phyloP scores from a whole-genome alignment of 2,888 invertebrate species.

The Trissoscelio sp. region DNA sequence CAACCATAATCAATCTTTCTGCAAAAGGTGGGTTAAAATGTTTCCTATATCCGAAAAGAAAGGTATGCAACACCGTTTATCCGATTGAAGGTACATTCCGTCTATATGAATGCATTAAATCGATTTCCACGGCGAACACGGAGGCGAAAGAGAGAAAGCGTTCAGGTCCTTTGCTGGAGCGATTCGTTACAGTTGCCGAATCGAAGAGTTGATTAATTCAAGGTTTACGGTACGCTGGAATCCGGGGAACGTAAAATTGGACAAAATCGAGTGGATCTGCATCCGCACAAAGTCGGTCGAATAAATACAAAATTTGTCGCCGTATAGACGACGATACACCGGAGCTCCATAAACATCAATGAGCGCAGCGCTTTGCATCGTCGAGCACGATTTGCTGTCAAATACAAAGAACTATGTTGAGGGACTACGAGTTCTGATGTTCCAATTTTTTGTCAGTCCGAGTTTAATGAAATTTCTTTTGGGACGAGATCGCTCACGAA shows the following conservation, averaged over 20 bases:
- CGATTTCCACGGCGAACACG: constrained; percentile 29
- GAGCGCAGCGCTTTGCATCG: constrained; percentile 37
- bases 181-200: constrained; percentile 55
- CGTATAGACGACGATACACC: constrained; percentile 17
- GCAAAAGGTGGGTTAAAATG: constrained; percentile 23
- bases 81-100: constrained; percentile 30
- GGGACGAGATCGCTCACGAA: neutral
- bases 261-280: constrained; percentile 41
- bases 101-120: constrained; percentile 51
- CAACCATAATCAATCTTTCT: neutral
- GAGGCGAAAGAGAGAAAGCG: constrained; percentile 24
- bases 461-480: constrained; percentile 41
- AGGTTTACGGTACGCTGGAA: constrained; percentile 57
- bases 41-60: constrained; percentile 23
- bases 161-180: constrained; percentile 39
- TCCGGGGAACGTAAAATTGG: constrained; percentile 47
- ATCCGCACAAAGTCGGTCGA: constrained; percentile 43
- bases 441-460: constrained; percentile 33
- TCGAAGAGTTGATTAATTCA: constrained; percentile 63
- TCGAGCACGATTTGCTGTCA: constrained; percentile 32
- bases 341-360: constrained; percentile 52
- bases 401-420: constrained; percentile 49
- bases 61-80: constrained; percentile 28
- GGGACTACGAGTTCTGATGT: constrained; percentile 13
- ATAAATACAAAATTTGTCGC: constrained; percentile 48